These are phyloP conservation scores for Leptothorax acervorum DNA, from an alignment of 2,888 invertebrate genomes.

Conservation along the genomic window DNA sequence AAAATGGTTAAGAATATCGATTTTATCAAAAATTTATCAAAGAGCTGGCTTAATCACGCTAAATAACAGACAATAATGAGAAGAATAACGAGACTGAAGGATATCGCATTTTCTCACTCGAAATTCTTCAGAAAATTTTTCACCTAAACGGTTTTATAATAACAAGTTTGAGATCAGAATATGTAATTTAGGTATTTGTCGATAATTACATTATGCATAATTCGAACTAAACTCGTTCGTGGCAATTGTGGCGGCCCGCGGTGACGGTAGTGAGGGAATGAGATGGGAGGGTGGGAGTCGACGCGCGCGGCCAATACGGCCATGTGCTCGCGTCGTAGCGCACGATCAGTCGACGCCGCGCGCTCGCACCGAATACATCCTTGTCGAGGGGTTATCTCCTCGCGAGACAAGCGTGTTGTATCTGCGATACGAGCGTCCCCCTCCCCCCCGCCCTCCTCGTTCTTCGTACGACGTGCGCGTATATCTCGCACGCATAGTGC, in stretches of 20 bases:
- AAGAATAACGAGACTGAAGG: no score
- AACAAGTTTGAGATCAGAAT: neutral
- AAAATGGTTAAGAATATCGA: neutral
- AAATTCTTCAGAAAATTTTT: neutral
- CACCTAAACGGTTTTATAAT: neutral
- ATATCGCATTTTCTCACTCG: neutral
- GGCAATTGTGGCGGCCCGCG: neutral
- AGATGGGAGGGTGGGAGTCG: slow-evolving; percentile 49
- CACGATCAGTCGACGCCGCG: slow-evolving; percentile 84
- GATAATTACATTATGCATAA: slow-evolving; percentile 22
- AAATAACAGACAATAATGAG: neutral
- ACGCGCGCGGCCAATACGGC: slow-evolving; percentile 79
- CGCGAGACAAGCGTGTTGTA: slow-evolving; percentile 13
- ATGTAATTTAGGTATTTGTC: neutral
- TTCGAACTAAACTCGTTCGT: slow-evolving; percentile 15
- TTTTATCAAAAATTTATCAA: neutral
- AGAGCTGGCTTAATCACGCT: neutral
- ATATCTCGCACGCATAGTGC: neutral
- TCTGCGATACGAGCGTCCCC: slow-evolving; percentile 1
- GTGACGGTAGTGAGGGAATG: neutral
- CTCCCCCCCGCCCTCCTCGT: neutral
- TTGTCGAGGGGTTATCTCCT: slow-evolving; percentile 24
- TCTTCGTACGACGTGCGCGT: neutral
- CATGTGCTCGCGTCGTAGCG: slow-evolving; percentile 83
- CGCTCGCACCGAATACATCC: slow-evolving; percentile 80